Evolutionary conservation across 1,140 invertebrate genomes (phyloP).

Genomic region (Tetramorium alpestre): DNA sequence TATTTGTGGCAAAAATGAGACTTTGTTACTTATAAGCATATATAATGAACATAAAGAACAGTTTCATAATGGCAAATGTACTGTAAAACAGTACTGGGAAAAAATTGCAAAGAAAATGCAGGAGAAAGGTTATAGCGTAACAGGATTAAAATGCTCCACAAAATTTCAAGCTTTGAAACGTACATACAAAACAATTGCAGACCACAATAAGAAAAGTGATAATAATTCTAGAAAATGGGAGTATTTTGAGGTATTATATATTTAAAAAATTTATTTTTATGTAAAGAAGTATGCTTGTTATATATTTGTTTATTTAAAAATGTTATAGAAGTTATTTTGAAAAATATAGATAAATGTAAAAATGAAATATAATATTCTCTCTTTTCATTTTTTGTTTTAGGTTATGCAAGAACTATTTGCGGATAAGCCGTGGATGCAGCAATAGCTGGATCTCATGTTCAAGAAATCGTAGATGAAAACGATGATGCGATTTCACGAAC

Average conservation of each 20-base stretch:
- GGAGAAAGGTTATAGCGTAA: not conserved
- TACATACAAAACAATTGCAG: not conserved
- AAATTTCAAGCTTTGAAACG: slow-evolving; percentile 12
- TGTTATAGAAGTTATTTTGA: not conserved
- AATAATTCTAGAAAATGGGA: not conserved
- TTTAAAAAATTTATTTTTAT: slow-evolving; percentile 10
- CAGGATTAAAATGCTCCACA: not conserved
- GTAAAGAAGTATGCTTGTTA: not conserved
- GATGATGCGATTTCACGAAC: no score
- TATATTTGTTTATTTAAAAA: not conserved
- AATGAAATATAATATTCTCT: not conserved
- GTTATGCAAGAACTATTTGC: not conserved
- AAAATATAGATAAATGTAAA: not conserved
- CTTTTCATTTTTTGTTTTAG: not conserved
- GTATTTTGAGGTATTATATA: not conserved
- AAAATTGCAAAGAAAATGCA: not conserved
- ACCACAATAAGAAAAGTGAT: not conserved
- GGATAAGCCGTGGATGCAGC: not conserved
- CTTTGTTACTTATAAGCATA: not conserved
- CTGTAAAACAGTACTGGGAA: not conserved
- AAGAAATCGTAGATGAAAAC: not conserved
- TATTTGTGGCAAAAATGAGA: not conserved
- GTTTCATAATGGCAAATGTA: not conserved
- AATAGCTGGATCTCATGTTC: not conserved
- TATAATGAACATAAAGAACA: not conserved